These are phyloP conservation scores for Caradrina clavipalpis DNA, from an alignment of 2,888 invertebrate genomes.

Conservation along the genomic window DNA sequence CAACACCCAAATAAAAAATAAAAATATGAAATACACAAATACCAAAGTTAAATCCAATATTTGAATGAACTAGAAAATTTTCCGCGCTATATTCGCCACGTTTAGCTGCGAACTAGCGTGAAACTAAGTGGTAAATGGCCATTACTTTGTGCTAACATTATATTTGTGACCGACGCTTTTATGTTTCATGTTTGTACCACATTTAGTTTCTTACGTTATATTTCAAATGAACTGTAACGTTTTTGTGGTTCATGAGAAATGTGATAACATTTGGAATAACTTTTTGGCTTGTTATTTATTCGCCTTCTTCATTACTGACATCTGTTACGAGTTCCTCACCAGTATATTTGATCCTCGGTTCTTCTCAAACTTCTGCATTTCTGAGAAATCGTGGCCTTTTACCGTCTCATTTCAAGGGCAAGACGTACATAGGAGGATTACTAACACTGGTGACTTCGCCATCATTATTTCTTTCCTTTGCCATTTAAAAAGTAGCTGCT, in stretches of 20 bases:
- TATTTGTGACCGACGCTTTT: conserved; percentile 39
- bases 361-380: no score
- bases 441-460: no score
- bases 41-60: conserved; percentile 3
- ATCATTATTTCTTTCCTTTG: no score
- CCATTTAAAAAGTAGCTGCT: no score
- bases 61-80: conserved; percentile 31
- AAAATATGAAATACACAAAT: conserved; percentile 5
- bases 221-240: conserved; percentile 20
- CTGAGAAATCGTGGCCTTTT: no score
- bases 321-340: no score
- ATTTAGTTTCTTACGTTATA: conserved; percentile 27
- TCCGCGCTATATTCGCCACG: conserved; percentile 36
- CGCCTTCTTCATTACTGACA: no score
- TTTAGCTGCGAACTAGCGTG: conserved; percentile 37
- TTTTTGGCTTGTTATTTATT: no score
- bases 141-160: conserved; percentile 54
- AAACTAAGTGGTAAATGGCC: conserved; percentile 56
- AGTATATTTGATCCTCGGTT: no score
- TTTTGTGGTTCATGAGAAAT: conserved; percentile 7
- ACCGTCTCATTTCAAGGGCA: no score
- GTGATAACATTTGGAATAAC: not conserved
- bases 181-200: conserved; percentile 32
- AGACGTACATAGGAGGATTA: no score
- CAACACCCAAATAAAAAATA: no score